Base-by-base conservation (phyloP, 2,113 vertebrate genomes). In the Jacana jacana region DNA sequence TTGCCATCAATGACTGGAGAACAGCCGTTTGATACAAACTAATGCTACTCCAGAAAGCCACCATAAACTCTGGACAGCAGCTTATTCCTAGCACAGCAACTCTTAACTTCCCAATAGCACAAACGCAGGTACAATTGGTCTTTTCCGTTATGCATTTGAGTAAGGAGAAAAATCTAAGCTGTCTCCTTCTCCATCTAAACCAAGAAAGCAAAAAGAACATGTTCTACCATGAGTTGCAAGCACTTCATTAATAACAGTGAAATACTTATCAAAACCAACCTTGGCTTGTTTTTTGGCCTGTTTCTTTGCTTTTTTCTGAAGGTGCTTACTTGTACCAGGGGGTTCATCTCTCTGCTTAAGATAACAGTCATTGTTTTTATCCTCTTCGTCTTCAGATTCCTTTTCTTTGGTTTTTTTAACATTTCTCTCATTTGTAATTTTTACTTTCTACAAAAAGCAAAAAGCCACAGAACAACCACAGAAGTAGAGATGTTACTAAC, bases 301-400 rank as follows among this genome's bases (percentile, higher is more conserved):
- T 88, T 99, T 99, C 97, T 99, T 99, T 18, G 97, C 98, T 93
- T 99, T 99, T 94, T 99, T 99, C 98, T 99, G 99, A 93, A 99
- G 98, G 96, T 99, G 99, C 92, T 99, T 99, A 97, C 98, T 99
- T 65, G 96, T 71, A 52, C 98, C 98, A 24, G 96, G 94, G 64
- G 84, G 28, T 22, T 98, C 98, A 42, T 98, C 98, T 82, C 95
- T 97, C 37, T 97, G 95, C 60, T 98, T 98, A 31, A 98, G 64
- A 25, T 98, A 98, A 80, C 93, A 93, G 58, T 98, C 97, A 31
- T 72, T 85, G 23, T 93, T 96, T 72, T 97, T 96, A 35, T 98
- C 97, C 22, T 98, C 97, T 46, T 97, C 98, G 81, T 97, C 96
- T 66, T 98, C 96, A 72, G 97, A 96, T 61, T 98, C 97, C 24